These are phyloP conservation scores for Drosophila navojoa DNA, from an alignment of 1,140 invertebrate species.

Conservation along the genomic window DNA sequence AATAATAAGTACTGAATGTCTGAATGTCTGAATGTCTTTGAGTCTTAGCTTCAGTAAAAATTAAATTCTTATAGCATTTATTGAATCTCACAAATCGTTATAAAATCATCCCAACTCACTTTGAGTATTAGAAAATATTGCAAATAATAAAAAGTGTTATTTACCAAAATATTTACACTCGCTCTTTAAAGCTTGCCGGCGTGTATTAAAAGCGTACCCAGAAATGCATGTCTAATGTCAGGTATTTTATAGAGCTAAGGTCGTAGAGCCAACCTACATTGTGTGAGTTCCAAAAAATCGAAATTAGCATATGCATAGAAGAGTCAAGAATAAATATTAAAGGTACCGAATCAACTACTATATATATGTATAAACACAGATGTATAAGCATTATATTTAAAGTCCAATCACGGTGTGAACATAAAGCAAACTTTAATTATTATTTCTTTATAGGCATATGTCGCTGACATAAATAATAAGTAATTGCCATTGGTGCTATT, in stretches of 20 bases:
- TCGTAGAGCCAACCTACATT: slow-evolving; percentile 17
- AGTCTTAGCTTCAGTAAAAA: no score
- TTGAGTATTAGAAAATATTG: no score
- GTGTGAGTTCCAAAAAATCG: slow-evolving; percentile 27
- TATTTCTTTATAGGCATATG: slow-evolving; percentile 43
- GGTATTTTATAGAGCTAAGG: slow-evolving; percentile 11
- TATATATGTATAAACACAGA: no score
- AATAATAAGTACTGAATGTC: no score
- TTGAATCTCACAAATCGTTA: no score
- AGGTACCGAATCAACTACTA: slow-evolving; percentile 16
- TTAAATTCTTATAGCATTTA: no score
- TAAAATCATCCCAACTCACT: no score
- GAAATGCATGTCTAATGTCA: not conserved
- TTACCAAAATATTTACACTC: no score
- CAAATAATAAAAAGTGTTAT: no score
- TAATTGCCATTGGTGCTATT: slow-evolving; percentile 10
- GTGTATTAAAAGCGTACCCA: not conserved
- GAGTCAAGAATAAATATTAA: slow-evolving; percentile 36
- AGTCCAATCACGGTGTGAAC: slow-evolving; percentile 47
- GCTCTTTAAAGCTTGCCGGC: not conserved
- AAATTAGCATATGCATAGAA: slow-evolving; percentile 38
- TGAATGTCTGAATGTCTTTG: no score
- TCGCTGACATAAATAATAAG: slow-evolving; percentile 48
- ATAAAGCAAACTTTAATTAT: slow-evolving; percentile 57
- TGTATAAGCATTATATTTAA: slow-evolving; percentile 27